Conservation (phyloP, 2,888 invertebrate species). For the Tortrix viridana region DNA sequence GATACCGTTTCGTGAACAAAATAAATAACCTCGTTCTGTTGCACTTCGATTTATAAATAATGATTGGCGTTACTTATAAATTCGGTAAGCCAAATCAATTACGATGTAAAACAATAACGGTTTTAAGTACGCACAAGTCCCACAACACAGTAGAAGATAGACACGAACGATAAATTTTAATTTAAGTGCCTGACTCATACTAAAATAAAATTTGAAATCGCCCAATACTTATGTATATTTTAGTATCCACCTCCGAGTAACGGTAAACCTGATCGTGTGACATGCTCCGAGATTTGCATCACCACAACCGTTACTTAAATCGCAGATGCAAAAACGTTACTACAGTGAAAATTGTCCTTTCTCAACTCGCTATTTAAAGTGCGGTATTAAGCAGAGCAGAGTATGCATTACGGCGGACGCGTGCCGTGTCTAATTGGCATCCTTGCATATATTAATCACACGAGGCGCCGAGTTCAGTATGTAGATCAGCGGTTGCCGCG, state of each 20-base stretch:
- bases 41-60: too few species aligned
- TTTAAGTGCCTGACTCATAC: conserved; percentile 18
- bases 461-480: conserved; percentile 56
- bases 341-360: conserved; percentile 59
- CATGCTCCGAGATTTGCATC: conserved; percentile 66
- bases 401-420: conserved; percentile 53
- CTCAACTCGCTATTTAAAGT: conserved; percentile 51
- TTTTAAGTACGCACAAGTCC: conserved; percentile 1
- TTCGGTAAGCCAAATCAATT: not conserved
- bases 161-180: conserved; percentile 22
- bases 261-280: conserved; percentile 48
- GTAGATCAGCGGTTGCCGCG: conserved; percentile 57
- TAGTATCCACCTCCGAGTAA: conserved; percentile 61
- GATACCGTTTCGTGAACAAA: too few species aligned
- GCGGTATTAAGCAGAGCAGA: conserved; percentile 54
- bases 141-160: not conserved
- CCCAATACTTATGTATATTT: conserved; percentile 41
- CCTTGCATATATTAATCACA: conserved; percentile 70
- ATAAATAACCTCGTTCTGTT: too few species aligned
- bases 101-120: not conserved
- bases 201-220: conserved; percentile 19
- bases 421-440: conserved; percentile 75
- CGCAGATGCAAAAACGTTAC: conserved; percentile 48
- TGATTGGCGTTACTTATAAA: not conserved
- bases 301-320: conserved; percentile 64